Evolutionary conservation across 2,797 vertebrate genomes (phyloP).

Genomic region (Squalus acanthias): DNA sequence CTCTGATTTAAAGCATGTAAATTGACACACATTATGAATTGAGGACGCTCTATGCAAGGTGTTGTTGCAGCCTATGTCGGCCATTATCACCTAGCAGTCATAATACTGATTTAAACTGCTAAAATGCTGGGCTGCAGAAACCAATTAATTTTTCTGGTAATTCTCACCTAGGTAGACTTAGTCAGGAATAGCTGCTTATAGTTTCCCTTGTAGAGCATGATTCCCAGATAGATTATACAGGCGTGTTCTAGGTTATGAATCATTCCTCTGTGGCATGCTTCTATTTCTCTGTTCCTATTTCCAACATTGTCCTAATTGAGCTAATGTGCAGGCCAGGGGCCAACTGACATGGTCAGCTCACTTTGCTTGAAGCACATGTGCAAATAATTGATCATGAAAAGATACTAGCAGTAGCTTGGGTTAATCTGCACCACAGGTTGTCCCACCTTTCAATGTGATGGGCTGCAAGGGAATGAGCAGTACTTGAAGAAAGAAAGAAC

Average conservation of each 20-base stretch:
- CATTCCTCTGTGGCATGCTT: background rate
- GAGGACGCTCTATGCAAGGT: background rate
- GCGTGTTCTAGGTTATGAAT: background rate
- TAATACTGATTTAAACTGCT: background rate
- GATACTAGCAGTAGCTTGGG: background rate
- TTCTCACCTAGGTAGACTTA: background rate
- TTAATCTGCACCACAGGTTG: background rate
- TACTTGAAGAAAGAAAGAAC: background rate
- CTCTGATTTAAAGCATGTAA: background rate
- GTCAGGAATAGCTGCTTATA: background rate
- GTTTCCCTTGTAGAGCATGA: background rate
- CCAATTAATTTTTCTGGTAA: background rate
- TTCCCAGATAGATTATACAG: background rate
- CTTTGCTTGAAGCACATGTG: background rate
- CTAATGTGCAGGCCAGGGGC: background rate
- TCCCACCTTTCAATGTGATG: background rate
- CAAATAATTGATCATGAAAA: background rate
- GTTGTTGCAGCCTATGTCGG: background rate
- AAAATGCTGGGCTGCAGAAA: background rate
- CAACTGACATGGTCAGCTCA: background rate
- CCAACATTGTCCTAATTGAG: background rate
- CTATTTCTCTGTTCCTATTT: background rate
- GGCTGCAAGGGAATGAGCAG: background rate
- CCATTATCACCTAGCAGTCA: background rate
- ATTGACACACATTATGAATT: background rate